Conservation (phyloP, 2,797 vertebrate genomes). For the Lates japonicus region DNA sequence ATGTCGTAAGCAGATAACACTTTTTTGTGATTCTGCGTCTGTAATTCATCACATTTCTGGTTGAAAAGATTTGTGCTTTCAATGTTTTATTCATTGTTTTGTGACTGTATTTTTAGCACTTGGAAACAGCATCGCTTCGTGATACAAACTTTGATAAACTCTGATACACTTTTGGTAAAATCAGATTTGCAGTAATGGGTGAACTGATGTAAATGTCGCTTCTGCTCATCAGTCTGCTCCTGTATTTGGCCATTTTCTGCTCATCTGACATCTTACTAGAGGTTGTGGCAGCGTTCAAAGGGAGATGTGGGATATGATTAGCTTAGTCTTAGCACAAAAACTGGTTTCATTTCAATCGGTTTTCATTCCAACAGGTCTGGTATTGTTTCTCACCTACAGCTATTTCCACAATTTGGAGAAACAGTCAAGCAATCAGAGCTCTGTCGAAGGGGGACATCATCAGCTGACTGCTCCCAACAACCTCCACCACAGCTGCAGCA, state of each 20-base stretch:
- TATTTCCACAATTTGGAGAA: too few species aligned
- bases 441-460: too few species aligned
- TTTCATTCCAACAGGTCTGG: background rate
- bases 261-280: too few species aligned
- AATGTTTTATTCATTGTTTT: background rate
- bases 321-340: constrained; percentile 34
- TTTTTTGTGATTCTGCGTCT: background rate
- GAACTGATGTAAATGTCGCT: too few species aligned
- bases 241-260: too few species aligned
- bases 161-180: too few species aligned
- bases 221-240: background rate
- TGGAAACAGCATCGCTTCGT: background rate
- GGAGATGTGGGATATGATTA: background rate
- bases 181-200: too few species aligned
- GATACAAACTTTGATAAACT: too few species aligned
- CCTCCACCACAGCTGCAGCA: too few species aligned
- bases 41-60: background rate
- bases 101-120: too few species aligned
- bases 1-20: background rate
- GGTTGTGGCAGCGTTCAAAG: background rate
- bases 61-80: background rate
- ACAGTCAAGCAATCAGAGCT: too few species aligned
- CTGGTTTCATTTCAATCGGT: background rate
- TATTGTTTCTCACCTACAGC: background rate
- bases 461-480: too few species aligned